These are phyloP conservation scores for Drosophila nannoptera DNA, from an alignment of 1,140 invertebrate species.

Conservation along the genomic window DNA sequence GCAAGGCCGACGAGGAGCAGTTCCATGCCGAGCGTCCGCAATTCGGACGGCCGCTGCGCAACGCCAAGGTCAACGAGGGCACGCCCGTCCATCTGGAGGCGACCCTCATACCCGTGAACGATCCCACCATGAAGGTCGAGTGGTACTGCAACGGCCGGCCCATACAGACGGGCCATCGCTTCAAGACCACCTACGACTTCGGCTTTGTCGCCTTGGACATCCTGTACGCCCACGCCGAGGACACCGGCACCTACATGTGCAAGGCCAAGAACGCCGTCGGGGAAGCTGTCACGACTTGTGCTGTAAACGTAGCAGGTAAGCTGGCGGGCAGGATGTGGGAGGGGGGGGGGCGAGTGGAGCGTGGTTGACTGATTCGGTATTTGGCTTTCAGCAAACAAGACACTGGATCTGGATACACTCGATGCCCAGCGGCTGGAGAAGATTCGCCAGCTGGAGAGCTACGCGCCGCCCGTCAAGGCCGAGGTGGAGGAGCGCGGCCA, in stretches of 20 bases:
- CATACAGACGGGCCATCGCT: constrained; percentile 92
- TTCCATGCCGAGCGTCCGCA: constrained; percentile 90
- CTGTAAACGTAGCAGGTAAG: constrained; percentile 90
- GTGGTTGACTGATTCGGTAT: neutral
- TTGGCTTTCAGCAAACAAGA: constrained; percentile 85
- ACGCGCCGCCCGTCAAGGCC: constrained; percentile 86
- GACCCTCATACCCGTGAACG: constrained; percentile 95
- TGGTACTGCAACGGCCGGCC: constrained; percentile 96
- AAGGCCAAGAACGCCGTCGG: constrained; percentile 94
- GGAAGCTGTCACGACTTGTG: constrained; percentile 94
- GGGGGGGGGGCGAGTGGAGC: no score
- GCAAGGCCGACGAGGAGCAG: constrained; percentile 85
- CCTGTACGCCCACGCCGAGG: constrained; percentile 97
- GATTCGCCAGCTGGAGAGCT: constrained; percentile 92
- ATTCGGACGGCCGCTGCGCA: constrained; percentile 92
- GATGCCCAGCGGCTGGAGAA: constrained; percentile 93
- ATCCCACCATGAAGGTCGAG: constrained; percentile 96
- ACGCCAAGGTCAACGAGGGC: constrained; percentile 91
- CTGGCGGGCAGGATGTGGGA: neutral
- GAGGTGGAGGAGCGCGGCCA: constrained; percentile 89
- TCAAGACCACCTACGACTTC: constrained; percentile 96
- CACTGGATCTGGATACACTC: constrained; percentile 91
- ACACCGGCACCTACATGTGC: constrained; percentile 96
- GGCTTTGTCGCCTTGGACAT: constrained; percentile 97
- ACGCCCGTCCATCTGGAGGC: constrained; percentile 96